Evolutionary conservation across 2,888 invertebrate genomes (phyloP).

Genomic region (Cerastis rubricosa): DNA sequence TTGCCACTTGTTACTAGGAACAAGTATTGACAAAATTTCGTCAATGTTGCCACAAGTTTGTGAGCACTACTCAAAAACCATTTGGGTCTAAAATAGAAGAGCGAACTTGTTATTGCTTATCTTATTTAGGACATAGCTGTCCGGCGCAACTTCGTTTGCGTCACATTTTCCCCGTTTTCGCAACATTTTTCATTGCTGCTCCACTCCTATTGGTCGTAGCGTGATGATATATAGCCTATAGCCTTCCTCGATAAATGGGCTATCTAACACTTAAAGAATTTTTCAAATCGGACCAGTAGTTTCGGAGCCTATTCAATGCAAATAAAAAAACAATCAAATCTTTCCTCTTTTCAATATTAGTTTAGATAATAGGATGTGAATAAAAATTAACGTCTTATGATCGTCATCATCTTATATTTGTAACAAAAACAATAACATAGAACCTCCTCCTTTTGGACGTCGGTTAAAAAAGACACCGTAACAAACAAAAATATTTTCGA

Average conservation of each 20-base stretch:
- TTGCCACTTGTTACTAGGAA: slow-evolving; percentile 21
- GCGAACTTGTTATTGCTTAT: background rate
- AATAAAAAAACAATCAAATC: too few species aligned
- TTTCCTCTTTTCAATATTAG: too few species aligned
- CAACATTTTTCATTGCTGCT: too few species aligned
- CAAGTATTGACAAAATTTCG: background rate
- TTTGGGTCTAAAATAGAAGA: background rate
- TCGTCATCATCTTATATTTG: background rate
- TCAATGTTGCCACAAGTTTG: background rate
- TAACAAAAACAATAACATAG: background rate
- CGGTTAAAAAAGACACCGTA: background rate
- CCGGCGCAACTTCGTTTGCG: too few species aligned
- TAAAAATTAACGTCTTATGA: background rate
- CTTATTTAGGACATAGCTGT: background rate
- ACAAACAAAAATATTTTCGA: background rate
- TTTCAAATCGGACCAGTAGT: too few species aligned
- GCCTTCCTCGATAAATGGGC: too few species aligned
- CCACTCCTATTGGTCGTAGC: too few species aligned
- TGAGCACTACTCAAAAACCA: background rate
- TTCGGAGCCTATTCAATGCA: too few species aligned
- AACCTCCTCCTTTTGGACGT: too few species aligned
- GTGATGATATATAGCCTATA: too few species aligned
- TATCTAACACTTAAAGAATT: too few species aligned
- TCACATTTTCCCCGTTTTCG: too few species aligned
- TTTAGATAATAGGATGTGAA: background rate